Percentiles rank a stretch among this genome's conserved stretches.
Evolutionary conservation across 2,888 invertebrate species (phyloP).

Genomic region (Cheilosia vernalis): DNA sequence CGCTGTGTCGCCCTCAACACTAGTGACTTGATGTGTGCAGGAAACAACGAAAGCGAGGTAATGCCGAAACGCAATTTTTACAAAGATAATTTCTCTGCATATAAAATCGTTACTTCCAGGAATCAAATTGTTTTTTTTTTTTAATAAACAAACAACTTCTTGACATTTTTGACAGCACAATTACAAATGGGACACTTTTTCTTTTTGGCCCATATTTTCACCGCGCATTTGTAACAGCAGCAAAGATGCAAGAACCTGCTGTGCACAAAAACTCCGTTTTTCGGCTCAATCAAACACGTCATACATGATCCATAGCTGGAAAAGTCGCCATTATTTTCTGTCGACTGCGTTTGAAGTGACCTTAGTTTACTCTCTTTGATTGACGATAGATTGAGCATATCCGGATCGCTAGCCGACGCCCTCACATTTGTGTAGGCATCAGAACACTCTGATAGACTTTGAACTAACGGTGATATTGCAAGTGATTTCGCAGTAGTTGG

Average conservation of each 20-base stretch:
- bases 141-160: conserved; percentile 85
- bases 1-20: no score
- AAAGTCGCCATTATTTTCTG: conserved; percentile 23
- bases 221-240: conserved; percentile 89
- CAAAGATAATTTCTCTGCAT: background rate
- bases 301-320: conserved; percentile 84
- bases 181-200: conserved; percentile 89
- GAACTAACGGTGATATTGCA: conserved; percentile 38
- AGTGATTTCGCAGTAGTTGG: conserved; percentile 17
- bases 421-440: conserved; percentile 50
- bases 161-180: conserved; percentile 87
- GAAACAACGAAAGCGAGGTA: background rate
- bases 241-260: conserved; percentile 87
- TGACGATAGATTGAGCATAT: conserved; percentile 15
- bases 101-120: background rate
- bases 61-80: background rate
- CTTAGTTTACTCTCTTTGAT: conserved; percentile 38
- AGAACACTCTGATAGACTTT: conserved; percentile 56
- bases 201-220: conserved; percentile 86
- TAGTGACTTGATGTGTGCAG: no score
- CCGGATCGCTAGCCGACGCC: conserved; percentile 30
- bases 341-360: conserved; percentile 21
- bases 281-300: conserved; percentile 86
- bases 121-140: conserved; percentile 1
- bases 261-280: conserved; percentile 88